These are phyloP conservation scores for Standfussiana lucernea DNA, from an alignment of 2,888 invertebrate genomes.

Conservation along the genomic window DNA sequence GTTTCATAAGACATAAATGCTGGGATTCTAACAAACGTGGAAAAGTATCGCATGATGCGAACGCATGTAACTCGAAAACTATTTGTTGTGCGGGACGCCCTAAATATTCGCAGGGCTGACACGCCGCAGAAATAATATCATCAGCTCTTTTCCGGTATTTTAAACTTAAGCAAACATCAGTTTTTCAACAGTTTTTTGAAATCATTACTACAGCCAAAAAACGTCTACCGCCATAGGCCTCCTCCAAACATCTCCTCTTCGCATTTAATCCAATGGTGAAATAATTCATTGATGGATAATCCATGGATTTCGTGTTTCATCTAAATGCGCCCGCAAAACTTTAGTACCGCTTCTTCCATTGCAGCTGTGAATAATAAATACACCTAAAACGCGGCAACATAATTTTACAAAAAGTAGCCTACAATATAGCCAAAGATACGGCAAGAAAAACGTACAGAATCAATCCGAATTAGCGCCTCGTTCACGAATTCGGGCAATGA, in stretches of 20 bases:
- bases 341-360: not conserved
- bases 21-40: not conserved
- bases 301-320: slow-evolving; percentile 7
- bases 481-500: not conserved
- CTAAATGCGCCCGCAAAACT: not conserved
- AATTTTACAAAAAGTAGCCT: not conserved
- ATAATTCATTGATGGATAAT: slow-evolving; percentile 2
- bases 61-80: slow-evolving; percentile 38
- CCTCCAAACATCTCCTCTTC: not conserved
- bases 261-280: not conserved
- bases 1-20: not conserved
- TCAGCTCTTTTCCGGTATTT: not conserved
- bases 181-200: not conserved
- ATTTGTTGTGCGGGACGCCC: slow-evolving; percentile 33
- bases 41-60: slow-evolving; percentile 35
- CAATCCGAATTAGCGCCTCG: not conserved
- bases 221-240: not conserved
- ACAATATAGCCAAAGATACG: not conserved
- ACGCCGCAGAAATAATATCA: not conserved
- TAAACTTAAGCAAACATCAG: not conserved
- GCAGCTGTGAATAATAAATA: slow-evolving; percentile 1
- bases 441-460: not conserved
- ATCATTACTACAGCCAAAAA: not conserved
- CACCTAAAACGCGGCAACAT: not conserved
- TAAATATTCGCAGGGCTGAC: slow-evolving; percentile 35